Conservation (phyloP, 2,797 vertebrate genomes). For the Sciaenops ocellatus region DNA sequence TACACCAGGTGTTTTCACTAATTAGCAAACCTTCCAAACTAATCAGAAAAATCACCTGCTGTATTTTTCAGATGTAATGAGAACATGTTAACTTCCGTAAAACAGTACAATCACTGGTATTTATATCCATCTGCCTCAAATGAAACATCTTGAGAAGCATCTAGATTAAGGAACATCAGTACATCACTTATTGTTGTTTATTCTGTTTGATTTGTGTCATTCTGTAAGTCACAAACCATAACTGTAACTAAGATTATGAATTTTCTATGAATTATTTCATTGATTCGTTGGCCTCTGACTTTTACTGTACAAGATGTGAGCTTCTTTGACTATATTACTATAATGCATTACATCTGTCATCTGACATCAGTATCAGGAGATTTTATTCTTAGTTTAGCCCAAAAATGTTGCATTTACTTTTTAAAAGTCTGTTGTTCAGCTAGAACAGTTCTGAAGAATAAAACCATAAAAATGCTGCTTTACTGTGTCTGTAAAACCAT, state of each 20-base stretch:
- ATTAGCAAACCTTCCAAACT: constrained; percentile 29
- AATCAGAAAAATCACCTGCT: constrained; percentile 37
- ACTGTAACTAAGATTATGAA: neutral
- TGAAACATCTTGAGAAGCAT: neutral
- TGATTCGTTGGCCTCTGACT: neutral
- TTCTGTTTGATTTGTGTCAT: neutral
- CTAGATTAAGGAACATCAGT: neutral
- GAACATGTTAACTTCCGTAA: neutral
- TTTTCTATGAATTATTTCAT: neutral
- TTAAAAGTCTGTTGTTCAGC: constrained; percentile 7
- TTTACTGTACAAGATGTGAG: neutral
- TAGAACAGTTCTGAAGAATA: constrained; percentile 6
- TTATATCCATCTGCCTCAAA: constrained; percentile 1
- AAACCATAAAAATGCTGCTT: constrained; percentile 16
- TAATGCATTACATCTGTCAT: neutral
- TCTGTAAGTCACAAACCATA: no score
- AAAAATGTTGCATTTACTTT: neutral
- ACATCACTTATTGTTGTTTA: neutral
- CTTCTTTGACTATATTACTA: neutral
- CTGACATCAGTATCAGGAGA: constrained; percentile 13
- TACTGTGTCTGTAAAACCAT: constrained; percentile 20
- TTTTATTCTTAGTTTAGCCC: constrained; percentile 1
- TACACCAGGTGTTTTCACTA: constrained; percentile 44
- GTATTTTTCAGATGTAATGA: neutral
- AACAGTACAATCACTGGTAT: neutral